phyloP scores from a whole-genome alignment of 2,888 invertebrate genomes.

The Seira sanloemensis region DNA sequence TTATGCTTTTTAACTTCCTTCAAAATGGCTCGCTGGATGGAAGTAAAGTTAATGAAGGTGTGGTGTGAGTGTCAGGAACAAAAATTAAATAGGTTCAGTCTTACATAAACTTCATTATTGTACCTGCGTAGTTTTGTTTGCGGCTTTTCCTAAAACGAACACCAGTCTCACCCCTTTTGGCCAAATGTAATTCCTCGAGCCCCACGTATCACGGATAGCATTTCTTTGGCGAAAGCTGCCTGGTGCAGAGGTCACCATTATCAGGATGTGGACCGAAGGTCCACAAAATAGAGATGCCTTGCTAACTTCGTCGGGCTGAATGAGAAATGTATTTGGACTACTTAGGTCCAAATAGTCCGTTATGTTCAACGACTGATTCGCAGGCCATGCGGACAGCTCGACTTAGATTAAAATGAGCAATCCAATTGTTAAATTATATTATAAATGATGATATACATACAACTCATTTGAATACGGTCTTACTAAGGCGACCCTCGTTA shows the following conservation, averaged over 20 bases:
- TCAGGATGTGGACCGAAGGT: slow-evolving; percentile 67
- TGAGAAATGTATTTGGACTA: slow-evolving; percentile 64
- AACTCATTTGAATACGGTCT: no score
- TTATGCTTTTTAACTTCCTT: slow-evolving; percentile 82
- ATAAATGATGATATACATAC: no score
- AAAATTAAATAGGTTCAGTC: no score
- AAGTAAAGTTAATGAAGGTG: not conserved
- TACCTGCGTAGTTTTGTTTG: slow-evolving; percentile 78
- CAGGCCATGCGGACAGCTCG: slow-evolving; percentile 71
- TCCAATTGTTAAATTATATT: no score
- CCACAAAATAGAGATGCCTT: slow-evolving; percentile 63
- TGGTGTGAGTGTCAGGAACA: no score
- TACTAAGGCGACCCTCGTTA: no score
- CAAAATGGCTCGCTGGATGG: not conserved
- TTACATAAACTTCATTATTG: not conserved
- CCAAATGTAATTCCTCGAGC: slow-evolving; percentile 75
- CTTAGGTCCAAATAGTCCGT: slow-evolving; percentile 69
- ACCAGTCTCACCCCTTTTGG: slow-evolving; percentile 77
- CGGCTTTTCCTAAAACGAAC: slow-evolving; percentile 81
- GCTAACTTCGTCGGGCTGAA: slow-evolving; percentile 62
- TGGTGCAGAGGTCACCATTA: slow-evolving; percentile 70
- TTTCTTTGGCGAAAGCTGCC: slow-evolving; percentile 77
- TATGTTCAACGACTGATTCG: slow-evolving; percentile 70
- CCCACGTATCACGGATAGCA: slow-evolving; percentile 86
- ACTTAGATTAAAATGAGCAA: slow-evolving; percentile 47